Conservation (phyloP, 2,113 vertebrate species). For the Oryzias javanicus region DNA sequence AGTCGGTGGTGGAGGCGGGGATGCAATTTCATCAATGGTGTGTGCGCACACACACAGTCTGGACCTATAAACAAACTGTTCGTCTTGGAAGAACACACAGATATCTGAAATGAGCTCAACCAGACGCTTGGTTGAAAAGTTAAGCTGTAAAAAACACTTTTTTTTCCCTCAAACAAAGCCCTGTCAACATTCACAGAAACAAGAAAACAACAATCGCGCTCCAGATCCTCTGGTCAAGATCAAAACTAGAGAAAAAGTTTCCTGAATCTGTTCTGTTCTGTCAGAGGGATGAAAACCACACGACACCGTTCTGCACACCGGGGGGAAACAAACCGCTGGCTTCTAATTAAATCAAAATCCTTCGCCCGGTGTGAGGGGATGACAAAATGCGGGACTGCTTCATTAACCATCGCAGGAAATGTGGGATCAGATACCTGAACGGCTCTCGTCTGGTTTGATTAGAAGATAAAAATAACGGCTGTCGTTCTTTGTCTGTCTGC, state of each 20-base stretch:
- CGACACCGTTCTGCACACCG: neutral
- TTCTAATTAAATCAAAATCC: slow-evolving; percentile 6
- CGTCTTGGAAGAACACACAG: slow-evolving; percentile 21
- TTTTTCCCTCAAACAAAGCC: slow-evolving; percentile 19
- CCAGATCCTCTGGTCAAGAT: neutral
- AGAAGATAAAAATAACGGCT: neutral
- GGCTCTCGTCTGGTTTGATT: neutral
- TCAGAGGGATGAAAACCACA: neutral
- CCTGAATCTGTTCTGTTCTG: neutral
- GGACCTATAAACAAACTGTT: slow-evolving; percentile 32
- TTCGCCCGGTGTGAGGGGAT: neutral
- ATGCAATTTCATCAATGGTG: slow-evolving; percentile 46
- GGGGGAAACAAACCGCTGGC: neutral
- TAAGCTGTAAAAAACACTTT: slow-evolving; percentile 21
- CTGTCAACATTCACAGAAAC: slow-evolving; percentile 17
- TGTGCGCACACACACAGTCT: slow-evolving; percentile 17
- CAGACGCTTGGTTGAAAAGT: slow-evolving; percentile 18
- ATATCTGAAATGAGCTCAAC: slow-evolving; percentile 8
- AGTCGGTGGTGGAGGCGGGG: slow-evolving; percentile 24
- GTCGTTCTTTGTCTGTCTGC: neutral
- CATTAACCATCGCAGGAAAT: slow-evolving; percentile 1
- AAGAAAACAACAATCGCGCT: slow-evolving; percentile 25
- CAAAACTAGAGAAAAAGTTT: neutral
- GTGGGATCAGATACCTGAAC: neutral
- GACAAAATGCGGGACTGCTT: neutral